Percentiles rank a stretch among this genome's conserved stretches.
Conservation (phyloP, 2,113 vertebrate species). For the Herpetotheres cachinnans region DNA sequence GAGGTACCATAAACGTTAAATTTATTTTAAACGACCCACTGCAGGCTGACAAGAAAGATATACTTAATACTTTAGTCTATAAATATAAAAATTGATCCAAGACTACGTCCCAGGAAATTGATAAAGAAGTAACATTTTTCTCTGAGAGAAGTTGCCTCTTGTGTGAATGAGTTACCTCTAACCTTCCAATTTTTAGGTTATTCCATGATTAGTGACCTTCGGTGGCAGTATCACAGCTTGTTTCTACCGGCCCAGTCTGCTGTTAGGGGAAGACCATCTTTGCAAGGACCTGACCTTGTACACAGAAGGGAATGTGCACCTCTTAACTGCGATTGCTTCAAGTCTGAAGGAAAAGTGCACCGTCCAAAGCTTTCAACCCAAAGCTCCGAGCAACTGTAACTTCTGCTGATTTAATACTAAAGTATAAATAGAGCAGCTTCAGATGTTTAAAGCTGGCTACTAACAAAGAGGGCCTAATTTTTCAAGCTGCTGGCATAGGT, state of each 20-base stretch:
- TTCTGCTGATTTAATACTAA: background rate
- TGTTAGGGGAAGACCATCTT: background rate
- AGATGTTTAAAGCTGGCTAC: background rate
- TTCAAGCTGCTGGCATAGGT: background rate
- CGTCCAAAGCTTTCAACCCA: background rate
- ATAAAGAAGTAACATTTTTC: background rate
- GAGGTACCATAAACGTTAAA: background rate
- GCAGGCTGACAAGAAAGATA: background rate
- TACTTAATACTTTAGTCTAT: background rate
- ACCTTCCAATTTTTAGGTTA: background rate
- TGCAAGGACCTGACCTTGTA: background rate
- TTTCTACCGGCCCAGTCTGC: background rate
- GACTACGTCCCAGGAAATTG: background rate
- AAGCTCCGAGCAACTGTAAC: background rate
- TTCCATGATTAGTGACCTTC: background rate
- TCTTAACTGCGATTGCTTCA: background rate
- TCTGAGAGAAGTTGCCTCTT: background rate
- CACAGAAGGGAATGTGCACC: accelerated
- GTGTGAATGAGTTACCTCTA: background rate
- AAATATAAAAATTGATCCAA: conserved; percentile 47
- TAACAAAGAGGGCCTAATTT: background rate
- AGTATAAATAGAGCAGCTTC: background rate
- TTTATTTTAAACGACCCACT: conserved; percentile 15
- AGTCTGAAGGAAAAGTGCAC: background rate
- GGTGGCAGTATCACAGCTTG: background rate